Conservation (phyloP, 2,113 vertebrate genomes). For the Psilopogon haemacephalus region DNA sequence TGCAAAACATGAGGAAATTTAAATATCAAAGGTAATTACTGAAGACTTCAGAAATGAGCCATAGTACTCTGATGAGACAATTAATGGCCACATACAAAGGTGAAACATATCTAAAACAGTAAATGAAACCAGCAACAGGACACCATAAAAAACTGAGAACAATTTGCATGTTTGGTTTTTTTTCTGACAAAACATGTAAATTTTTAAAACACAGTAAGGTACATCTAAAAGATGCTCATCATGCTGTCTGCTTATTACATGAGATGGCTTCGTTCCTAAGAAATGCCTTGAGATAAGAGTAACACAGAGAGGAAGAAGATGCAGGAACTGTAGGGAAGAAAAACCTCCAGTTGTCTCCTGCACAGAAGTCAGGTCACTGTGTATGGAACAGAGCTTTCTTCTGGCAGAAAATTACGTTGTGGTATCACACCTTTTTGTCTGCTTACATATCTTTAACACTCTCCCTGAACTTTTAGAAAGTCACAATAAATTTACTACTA, state of each 20-base stretch:
- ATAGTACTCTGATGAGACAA: not conserved
- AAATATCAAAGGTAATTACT: not conserved
- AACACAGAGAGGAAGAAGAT: not conserved
- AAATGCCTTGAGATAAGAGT: not conserved
- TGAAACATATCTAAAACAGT: not conserved
- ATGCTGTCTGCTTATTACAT: not conserved
- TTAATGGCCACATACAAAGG: not conserved
- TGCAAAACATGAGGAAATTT: not conserved
- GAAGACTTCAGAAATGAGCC: not conserved
- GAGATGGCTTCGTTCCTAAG: not conserved
- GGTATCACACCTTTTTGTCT: not conserved
- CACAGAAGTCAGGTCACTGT: not conserved
- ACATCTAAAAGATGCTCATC: not conserved
- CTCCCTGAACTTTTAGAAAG: accelerated
- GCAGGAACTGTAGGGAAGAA: not conserved
- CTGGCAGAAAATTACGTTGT: not conserved
- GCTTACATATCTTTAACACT: not conserved
- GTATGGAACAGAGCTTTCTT: not conserved
- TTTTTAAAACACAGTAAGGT: not conserved
- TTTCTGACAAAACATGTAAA: not conserved
- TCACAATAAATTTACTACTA: not conserved
- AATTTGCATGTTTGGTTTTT: not conserved
- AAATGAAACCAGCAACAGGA: not conserved
- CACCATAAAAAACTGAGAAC: not conserved
- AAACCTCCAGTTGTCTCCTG: not conserved